phyloP scores from a whole-genome alignment of 2,113 vertebrate genomes.

The Gasterosteus aculeatus region DNA sequence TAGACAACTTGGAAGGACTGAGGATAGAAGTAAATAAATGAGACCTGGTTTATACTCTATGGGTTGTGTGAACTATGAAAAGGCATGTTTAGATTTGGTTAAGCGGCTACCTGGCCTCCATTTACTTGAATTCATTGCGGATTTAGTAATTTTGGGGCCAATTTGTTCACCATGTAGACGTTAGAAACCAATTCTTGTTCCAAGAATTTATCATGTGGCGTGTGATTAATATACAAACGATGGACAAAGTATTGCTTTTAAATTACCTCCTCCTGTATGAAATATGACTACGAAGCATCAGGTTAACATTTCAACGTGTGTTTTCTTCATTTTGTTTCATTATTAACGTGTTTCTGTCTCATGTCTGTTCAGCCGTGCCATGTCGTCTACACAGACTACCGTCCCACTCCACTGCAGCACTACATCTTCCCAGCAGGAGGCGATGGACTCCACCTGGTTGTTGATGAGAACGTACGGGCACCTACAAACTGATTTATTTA shows the following conservation, averaged over 20 bases:
- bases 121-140: no score
- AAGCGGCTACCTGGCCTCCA: no score
- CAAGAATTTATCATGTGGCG: neutral
- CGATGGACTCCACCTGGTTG: slow-evolving; percentile 96
- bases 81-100: no score
- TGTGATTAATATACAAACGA: neutral
- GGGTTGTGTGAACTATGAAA: no score
- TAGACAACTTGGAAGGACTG: neutral
- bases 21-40: no score
- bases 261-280: neutral
- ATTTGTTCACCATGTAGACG: neutral
- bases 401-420: slow-evolving; percentile 96
- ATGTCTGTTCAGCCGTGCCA: slow-evolving; percentile 89
- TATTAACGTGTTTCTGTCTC: slow-evolving; percentile 11
- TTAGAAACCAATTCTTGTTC: neutral
- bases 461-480: slow-evolving; percentile 95
- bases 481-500: neutral
- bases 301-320: neutral
- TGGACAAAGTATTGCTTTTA: neutral
- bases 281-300: no score
- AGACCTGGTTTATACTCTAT: no score
- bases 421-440: slow-evolving; percentile 98
- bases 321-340: neutral
- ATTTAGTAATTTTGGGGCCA: neutral
- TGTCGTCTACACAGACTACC: slow-evolving; percentile 97